Base-by-base conservation (phyloP, 2,113 vertebrate species). In the Leucopternis melanops region DNA sequence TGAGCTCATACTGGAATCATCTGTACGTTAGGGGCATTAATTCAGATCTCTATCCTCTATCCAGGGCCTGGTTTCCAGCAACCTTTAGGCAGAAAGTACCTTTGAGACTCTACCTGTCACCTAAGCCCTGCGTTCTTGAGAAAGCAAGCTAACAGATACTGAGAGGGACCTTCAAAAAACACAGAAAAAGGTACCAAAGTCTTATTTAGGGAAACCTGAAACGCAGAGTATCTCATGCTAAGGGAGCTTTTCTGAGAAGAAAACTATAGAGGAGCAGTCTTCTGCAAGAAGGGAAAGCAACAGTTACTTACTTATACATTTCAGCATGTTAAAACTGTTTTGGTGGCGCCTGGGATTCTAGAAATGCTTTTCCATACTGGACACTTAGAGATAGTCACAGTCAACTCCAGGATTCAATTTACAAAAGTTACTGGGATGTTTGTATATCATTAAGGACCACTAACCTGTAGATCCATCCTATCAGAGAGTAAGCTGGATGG, bases 1-100 rank as follows among this genome's bases (percentile, higher is more conserved):
- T 96, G 96, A 96, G 87, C 61, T 96, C 85, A 97, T 21, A 72
- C 36, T 88, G 66, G 49, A 92, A 94, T 72, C 54, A 95, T 93
- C 87, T 80, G 87, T 38, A 91, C 9, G 0, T 85, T 20, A 90
- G 49, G 44, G 74, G 17, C 58, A 90, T 73, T 72, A 91, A 91
- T 82, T 77, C 81, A 81, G 73, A 47, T 57, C 44, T 71, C 32
- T 13, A 58, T 65, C 29, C 50, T 42, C 55, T 52, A 66, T n/a
- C 31, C 73, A 93, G 40, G 22, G 36, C 65, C 73, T 59, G 19
- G 79, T 69, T 90, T 90, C 66, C 93, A 90, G 61, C 77, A 91
- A 81, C 40, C 11, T 78, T 71, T 52, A 74, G 18, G 49, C 36
- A 81, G 2, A 3, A 79, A 79, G 16, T 32, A 92, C 44, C 57